Evolutionary conservation across 2,888 invertebrate species (phyloP), one percentile per base, ranked within the genome.

Genomic region (Trachelus troglodyta): DNA sequence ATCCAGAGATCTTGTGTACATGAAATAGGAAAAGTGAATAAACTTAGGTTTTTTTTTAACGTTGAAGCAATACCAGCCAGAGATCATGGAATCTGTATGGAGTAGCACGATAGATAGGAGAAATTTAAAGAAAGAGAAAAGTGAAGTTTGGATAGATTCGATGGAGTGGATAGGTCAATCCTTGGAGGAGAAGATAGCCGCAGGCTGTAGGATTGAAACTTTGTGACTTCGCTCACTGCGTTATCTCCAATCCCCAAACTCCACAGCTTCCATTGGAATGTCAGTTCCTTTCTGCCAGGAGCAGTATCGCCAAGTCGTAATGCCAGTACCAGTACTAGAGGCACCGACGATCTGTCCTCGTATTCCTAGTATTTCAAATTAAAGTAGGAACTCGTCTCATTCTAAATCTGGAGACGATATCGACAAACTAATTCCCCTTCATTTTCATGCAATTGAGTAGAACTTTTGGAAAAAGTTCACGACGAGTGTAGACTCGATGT

Each of bases 111-210:
- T 4, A 56, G 56, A 56, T 56, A 23, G 56, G 56, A 23, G 56
- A 23, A 23, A 56, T 56, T 34, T 23, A 11, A n/a, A 74, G 74
- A 33, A 30, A 30, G 34, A 23, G 23, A 33, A 34, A 33, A 30
- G 30, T 35, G 11, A 74, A 74, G 74, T 74, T 74, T 74, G 35
- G 35, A 74, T 74, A 74, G 74, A 74, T 74, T 74, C 74, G 74
- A 34, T 34, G 23, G 35, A 74, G 74, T 12, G 35, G 74, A 74
- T 34, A 30, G 74, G 30, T n/a, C 74, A 74, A 74, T 74, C 74
- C 71, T 33, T 35, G 23, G 15, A 34, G 23, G 31, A 34, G 33
- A 74, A 34, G n/a, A 0, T 74, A 23, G 34, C 74, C 74, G 71
- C 31, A 15, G 71, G 71, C 31, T 71, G 71, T 34, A 33, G 4